Conservation (phyloP, 1,140 invertebrate species). For the Drosophila mojavensis region DNA sequence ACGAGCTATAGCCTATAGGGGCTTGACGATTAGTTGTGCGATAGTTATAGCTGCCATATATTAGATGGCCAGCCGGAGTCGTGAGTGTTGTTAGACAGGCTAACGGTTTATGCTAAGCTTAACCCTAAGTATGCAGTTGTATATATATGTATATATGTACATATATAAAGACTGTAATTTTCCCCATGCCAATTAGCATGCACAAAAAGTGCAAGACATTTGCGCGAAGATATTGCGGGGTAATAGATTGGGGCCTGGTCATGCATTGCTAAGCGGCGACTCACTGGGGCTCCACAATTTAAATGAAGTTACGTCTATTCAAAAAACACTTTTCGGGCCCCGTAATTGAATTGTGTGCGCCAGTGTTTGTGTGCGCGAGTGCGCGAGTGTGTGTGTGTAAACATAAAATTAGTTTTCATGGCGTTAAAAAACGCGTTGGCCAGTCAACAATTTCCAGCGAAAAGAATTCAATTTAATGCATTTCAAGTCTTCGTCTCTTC, state of each 20-base stretch:
- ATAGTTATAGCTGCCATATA: constrained; percentile 71
- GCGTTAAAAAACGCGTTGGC: constrained; percentile 75
- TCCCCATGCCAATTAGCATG: constrained; percentile 71
- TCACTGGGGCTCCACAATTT: constrained; percentile 52
- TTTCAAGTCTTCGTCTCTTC: constrained; percentile 40
- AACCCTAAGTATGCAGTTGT: constrained; percentile 12
- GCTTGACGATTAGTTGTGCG: constrained; percentile 47
- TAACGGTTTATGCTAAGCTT: constrained; percentile 71
- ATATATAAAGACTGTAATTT: constrained; percentile 8
- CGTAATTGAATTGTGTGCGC: constrained; percentile 75
- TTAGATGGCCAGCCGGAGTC: constrained; percentile 57
- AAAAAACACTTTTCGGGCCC: constrained; percentile 53
- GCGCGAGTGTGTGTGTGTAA: constrained; percentile 53
- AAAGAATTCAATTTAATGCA: constrained; percentile 78
- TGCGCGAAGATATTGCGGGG: constrained; percentile 54
- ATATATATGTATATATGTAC: background rate
- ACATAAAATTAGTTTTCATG: constrained; percentile 82
- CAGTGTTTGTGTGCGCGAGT: background rate
- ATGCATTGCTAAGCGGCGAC: constrained; percentile 65
- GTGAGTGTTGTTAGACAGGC: constrained; percentile 57
- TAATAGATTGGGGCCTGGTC: constrained; percentile 60
- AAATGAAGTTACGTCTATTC: constrained; percentile 64
- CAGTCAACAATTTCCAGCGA: constrained; percentile 51
- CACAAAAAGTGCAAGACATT: constrained; percentile 74
- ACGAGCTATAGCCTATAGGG: constrained; percentile 27